Evolutionary conservation across 2,113 vertebrate genomes (phyloP).

Genomic region (Anas platyrhynchos): DNA sequence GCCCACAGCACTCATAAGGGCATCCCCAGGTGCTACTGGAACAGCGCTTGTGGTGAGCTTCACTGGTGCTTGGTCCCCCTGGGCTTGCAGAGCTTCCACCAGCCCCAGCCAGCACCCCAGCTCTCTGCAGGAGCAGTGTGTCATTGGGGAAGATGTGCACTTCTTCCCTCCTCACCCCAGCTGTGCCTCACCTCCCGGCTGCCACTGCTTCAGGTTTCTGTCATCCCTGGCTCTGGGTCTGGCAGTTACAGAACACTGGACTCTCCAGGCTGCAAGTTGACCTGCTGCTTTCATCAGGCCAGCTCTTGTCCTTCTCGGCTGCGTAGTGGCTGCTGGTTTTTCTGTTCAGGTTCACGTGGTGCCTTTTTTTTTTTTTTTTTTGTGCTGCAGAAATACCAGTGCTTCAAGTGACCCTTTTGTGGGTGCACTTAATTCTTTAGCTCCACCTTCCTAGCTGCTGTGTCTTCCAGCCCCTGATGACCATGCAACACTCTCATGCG

Average conservation of each 20-base stretch:
- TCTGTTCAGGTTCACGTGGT: background rate
- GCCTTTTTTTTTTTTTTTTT: background rate
- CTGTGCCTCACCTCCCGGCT: background rate
- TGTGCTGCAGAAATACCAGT: background rate
- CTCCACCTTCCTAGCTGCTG: background rate
- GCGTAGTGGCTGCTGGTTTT: background rate
- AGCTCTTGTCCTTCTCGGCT: background rate
- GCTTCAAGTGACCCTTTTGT: background rate
- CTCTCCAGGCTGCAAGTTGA: background rate
- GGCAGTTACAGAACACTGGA: background rate
- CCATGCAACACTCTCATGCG: background rate
- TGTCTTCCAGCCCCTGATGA: background rate
- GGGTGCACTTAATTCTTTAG: background rate
- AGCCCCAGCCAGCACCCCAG: background rate
- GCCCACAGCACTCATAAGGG: rapidly evolving
- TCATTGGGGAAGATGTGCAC: background rate
- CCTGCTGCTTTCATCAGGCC: background rate
- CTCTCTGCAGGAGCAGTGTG: background rate
- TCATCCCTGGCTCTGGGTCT: background rate
- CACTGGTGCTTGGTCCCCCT: background rate
- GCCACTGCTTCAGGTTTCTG: background rate
- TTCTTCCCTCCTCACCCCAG: background rate
- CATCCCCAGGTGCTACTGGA: background rate
- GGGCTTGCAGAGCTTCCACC: background rate
- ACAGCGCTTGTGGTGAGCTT: background rate